Evolutionary conservation across 2,113 vertebrate genomes (phyloP).

Genomic region (Spheniscus mendiculus): DNA sequence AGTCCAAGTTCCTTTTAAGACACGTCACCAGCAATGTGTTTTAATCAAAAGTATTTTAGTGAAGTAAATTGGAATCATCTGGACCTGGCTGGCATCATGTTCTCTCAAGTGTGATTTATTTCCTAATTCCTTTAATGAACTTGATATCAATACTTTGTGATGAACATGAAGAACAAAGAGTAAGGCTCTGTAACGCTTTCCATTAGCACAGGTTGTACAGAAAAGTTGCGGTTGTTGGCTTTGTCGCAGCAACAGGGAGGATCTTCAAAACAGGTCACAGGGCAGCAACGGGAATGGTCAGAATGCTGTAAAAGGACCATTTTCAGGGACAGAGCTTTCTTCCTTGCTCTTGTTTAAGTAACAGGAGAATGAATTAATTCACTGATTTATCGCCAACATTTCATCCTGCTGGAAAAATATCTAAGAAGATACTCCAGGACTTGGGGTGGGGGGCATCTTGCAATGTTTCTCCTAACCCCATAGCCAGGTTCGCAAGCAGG

Average conservation of each 20-base stretch:
- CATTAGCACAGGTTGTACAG: background rate
- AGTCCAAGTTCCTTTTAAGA: conserved; percentile 55
- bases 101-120: background rate
- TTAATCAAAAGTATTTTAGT: conserved; percentile 36
- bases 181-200: background rate
- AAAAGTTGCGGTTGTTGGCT: background rate
- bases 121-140: conserved; percentile 22
- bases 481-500: background rate
- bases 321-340: background rate
- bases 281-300: background rate
- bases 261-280: background rate
- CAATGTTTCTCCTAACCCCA: background rate
- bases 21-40: conserved; percentile 27
- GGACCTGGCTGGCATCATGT: background rate
- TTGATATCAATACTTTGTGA: background rate
- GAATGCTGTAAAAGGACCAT: background rate
- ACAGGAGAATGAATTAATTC: background rate
- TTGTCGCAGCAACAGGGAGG: background rate
- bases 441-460: background rate
- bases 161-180: background rate
- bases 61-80: conserved; percentile 52
- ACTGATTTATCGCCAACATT: fast-evolving
- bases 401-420: background rate
- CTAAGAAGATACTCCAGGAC: background rate
- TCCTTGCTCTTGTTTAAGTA: background rate